Conservation (phyloP, 2,797 vertebrate genomes). For the Sebastolobus altivelis region DNA sequence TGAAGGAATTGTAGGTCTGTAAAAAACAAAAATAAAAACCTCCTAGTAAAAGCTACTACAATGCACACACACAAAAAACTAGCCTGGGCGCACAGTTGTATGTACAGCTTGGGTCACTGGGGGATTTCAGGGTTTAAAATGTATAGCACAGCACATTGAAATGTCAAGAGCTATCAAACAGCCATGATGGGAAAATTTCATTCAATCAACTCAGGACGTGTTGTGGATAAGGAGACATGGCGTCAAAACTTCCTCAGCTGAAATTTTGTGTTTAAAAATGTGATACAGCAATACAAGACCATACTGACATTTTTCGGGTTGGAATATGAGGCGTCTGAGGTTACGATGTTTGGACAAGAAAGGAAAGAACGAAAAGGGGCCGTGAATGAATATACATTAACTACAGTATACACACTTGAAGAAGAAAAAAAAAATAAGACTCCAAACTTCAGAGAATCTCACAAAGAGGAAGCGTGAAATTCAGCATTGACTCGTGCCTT, state of each 20-base stretch:
- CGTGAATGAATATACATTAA: conserved; percentile 42
- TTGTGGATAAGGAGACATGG: background rate
- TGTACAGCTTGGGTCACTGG: conserved; percentile 77
- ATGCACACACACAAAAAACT: conserved; percentile 72
- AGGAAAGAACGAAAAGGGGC: background rate
- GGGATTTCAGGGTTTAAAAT: conserved; percentile 55
- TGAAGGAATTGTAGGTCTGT: conserved; percentile 15
- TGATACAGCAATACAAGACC: conserved; percentile 40
- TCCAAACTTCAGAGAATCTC: conserved; percentile 39
- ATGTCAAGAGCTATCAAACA: conserved; percentile 66
- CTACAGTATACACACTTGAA: conserved; percentile 35
- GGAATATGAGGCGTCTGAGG: conserved; percentile 39
- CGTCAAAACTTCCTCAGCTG: conserved; percentile 21
- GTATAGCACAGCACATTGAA: conserved; percentile 69
- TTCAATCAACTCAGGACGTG: conserved; percentile 26
- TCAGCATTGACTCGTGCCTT: conserved; percentile 91
- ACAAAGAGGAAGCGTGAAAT: conserved; percentile 75
- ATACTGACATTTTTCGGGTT: conserved; percentile 18
- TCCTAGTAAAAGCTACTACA: conserved; percentile 67
- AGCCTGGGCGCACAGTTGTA: conserved; percentile 61
- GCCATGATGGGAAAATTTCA: conserved; percentile 38
- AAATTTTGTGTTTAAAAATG: conserved; percentile 24
- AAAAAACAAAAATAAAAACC: conserved; percentile 12
- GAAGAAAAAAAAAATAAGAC: background rate
- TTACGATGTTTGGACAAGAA: conserved; percentile 14